Percentiles rank a stretch among this genome's conserved stretches.
Evolutionary conservation across 30 jellyfish, hydroid and myxozoan species (phyloP).

Genomic region (Haliclystus octoradiatus): DNA sequence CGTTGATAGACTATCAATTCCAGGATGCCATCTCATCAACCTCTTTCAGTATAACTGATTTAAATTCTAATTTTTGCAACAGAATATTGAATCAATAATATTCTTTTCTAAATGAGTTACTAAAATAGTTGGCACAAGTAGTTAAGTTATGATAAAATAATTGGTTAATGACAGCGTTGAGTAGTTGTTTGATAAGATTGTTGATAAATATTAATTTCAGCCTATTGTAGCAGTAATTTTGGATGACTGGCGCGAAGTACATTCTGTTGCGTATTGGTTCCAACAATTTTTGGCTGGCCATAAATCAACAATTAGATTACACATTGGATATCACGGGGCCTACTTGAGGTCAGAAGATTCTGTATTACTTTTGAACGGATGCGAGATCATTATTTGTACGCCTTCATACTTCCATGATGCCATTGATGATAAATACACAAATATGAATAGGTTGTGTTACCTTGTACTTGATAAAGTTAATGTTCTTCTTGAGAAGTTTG

Average conservation of each 20-base stretch:
- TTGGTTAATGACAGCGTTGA: no score
- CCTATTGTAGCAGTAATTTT: conserved; percentile 53
- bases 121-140: no score
- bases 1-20: no score
- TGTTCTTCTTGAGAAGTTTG: conserved; percentile 47
- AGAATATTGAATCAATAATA: no score
- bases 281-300: conserved; percentile 21
- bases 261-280: conserved; percentile 24
- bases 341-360: conserved; percentile 35
- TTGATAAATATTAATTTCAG: no score
- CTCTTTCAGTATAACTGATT: no score
- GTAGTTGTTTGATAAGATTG: no score
- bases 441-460: conserved; percentile 55
- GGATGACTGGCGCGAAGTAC: conserved; percentile 62
- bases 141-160: no score
- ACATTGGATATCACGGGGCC: conserved; percentile 66
- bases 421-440: conserved; percentile 55
- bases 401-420: conserved; percentile 29
- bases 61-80: no score
- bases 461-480: conserved; percentile 65
- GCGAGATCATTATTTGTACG: conserved; percentile 74
- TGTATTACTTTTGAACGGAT: conserved; percentile 68
- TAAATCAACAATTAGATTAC: conserved; percentile 26
- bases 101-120: no score
- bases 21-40: no score